Conservation (phyloP, 2,888 invertebrate species). For the Acronicta leporina region DNA sequence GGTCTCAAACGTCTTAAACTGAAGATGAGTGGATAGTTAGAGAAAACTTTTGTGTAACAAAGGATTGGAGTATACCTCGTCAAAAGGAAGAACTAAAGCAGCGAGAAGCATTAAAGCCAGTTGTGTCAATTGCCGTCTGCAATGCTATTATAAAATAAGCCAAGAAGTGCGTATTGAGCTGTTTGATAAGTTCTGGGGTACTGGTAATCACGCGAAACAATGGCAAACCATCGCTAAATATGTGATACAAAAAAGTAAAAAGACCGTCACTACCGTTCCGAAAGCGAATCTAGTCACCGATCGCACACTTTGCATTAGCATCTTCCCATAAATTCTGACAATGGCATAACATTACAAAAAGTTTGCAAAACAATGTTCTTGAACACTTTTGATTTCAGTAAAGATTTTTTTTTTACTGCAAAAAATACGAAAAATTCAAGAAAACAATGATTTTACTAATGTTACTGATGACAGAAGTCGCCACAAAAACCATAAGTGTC, state of each 20-base stretch:
- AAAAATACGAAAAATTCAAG: conserved; percentile 1
- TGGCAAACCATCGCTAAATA: conserved; percentile 33
- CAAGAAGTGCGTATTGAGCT: conserved; percentile 22
- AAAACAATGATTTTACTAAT: not conserved
- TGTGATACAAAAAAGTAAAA: conserved; percentile 29
- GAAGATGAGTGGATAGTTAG: conserved; percentile 11
- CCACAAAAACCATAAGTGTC: no score
- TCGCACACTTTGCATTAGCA: conserved; percentile 20
- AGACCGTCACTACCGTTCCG: conserved; percentile 11
- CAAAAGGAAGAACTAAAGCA: conserved; percentile 24
- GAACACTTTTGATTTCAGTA: not conserved
- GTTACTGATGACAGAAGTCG: no score
- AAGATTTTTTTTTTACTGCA: conserved; percentile 1
- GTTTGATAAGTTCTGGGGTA: conserved; percentile 32
- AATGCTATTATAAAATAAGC: conserved; percentile 28
- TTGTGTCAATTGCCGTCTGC: conserved; percentile 21
- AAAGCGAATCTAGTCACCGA: conserved; percentile 16
- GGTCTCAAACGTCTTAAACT: conserved; percentile 22
- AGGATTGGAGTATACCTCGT: conserved; percentile 24
- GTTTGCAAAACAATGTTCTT: conserved; percentile 13
- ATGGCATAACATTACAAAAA: conserved; percentile 12
- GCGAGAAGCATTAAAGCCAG: conserved; percentile 33
- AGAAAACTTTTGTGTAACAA: conserved; percentile 22
- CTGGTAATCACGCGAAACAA: conserved; percentile 32
- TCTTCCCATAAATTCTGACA: conserved; percentile 15